Evolutionary conservation across 2,797 vertebrate species (phyloP), one percentile per base, ranked within the genome.

Genomic region (Acridotheres tristis): DNA sequence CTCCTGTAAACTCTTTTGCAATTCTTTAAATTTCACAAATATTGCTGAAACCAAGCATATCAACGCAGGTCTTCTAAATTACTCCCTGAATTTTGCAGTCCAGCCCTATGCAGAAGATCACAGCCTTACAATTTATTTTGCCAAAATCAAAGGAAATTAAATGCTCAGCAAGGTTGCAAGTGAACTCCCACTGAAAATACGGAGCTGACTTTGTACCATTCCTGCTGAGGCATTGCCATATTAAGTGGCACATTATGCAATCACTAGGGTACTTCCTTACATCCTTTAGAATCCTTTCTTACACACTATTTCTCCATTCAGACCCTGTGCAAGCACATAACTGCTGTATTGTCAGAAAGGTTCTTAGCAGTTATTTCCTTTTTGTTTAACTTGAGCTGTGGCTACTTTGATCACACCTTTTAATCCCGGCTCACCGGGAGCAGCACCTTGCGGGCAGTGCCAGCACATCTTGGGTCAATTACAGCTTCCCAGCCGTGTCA

Each of bases 11-110:
- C 17, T 81, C 48, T 69, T 86, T 66, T 27, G 16, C 8, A 59
- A 43, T 26, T 72, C 85, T 82, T 89, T 72, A 27, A 54, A 76
- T 84, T 84, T 92, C 58, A 65, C 19, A 85, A 75, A 59, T 81
- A 78, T 65, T 78, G 19, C n/a, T 88, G 51, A 92, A 87, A 65
- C 62, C 47, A 85, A 88, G 12, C 12, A 58, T 48, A 51, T n/a
- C 47, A 80, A 45, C 1, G 0, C 11, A 88, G 40, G 17, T 45
- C 58, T 88, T 47, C 63, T 34, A 88, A 88, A 81, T 88, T 88
- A 53, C 17, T 67, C 75, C 9, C 47, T 72, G 51, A 38, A 11
- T 91, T 91, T 90, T 83, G 10, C 20, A 82, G 25, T 38, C 21
- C 53, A 78, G 30, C 7, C 9, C 23, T 45, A 34, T 23, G 29